These are phyloP conservation scores for Cantharis nigra DNA, from an alignment of 2,888 invertebrate species.

Conservation along the genomic window DNA sequence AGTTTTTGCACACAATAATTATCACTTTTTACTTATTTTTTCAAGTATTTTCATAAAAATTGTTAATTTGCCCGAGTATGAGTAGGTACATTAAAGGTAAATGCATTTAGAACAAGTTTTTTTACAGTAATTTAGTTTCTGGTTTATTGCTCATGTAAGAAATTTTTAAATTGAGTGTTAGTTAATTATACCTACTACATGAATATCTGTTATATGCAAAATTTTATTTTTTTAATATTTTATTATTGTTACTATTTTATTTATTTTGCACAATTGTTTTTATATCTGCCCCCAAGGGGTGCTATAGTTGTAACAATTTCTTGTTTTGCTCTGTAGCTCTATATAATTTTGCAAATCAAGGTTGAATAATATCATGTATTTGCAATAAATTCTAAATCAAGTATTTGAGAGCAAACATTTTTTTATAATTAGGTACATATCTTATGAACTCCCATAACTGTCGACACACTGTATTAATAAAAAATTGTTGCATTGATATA, in stretches of 20 bases:
- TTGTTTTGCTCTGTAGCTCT: neutral
- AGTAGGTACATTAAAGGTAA: neutral
- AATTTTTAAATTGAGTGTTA: slow-evolving; percentile 1
- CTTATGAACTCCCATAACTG: neutral
- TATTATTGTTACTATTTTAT: no score
- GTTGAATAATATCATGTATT: neutral
- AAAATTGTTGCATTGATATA: neutral
- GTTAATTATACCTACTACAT: slow-evolving; percentile 6
- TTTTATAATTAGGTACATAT: neutral
- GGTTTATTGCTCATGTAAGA: slow-evolving; percentile 1
- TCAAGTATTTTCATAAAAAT: neutral
- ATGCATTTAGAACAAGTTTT: neutral
- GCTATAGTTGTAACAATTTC: neutral
- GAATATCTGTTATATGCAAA: neutral
- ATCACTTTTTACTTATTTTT: neutral
- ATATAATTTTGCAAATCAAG: neutral
- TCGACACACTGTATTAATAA: neutral
- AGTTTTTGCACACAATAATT: neutral
- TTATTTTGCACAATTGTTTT: neutral
- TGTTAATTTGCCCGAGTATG: neutral
- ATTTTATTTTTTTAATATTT: neutral
- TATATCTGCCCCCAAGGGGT: neutral
- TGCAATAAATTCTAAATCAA: neutral
- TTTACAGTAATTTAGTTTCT: slow-evolving; percentile 17
- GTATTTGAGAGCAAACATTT: neutral